Evolutionary conservation across 2,797 vertebrate species (phyloP).

Genomic region (Nannoperca obscura): DNA sequence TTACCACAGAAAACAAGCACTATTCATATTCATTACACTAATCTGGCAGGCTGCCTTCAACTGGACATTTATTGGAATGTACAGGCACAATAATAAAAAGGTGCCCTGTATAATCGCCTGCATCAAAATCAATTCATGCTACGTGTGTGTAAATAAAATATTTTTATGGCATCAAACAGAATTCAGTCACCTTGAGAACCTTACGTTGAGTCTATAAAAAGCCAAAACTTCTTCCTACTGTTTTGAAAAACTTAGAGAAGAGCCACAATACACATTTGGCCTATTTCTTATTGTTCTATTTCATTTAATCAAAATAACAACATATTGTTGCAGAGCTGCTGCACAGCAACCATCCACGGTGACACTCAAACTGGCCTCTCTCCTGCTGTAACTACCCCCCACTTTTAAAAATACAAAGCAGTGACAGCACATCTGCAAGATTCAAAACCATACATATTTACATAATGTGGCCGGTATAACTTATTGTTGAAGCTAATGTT

Average conservation of each 20-base stretch:
- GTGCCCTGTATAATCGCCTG: not conserved
- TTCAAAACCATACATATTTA: not conserved
- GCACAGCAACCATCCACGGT: not conserved
- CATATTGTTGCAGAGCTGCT: constrained; percentile 1
- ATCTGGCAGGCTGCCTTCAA: constrained; percentile 31
- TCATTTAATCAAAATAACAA: constrained; percentile 19
- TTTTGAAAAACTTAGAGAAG: constrained; percentile 1
- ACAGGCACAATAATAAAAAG: constrained; percentile 16
- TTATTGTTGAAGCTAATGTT: constrained; percentile 15
- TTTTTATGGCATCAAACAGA: constrained; percentile 14
- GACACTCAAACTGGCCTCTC: not conserved
- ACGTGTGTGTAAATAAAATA: constrained; percentile 8
- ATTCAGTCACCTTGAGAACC: constrained; percentile 14
- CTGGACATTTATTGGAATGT: constrained; percentile 1
- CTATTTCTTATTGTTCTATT: constrained; percentile 18
- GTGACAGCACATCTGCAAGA: not conserved
- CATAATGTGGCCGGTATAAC: not conserved
- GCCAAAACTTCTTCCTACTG: not conserved
- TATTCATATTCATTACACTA: constrained; percentile 35
- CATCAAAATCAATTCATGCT: constrained; percentile 26
- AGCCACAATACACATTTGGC: constrained; percentile 7
- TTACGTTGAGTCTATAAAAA: not conserved
- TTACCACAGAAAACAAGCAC: constrained; percentile 19
- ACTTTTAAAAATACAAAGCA: constrained; percentile 12
- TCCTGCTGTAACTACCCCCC: not conserved